These are phyloP conservation scores for Nanorana parkeri DNA, from an alignment of 2,113 vertebrate genomes.

Conservation along the genomic window DNA sequence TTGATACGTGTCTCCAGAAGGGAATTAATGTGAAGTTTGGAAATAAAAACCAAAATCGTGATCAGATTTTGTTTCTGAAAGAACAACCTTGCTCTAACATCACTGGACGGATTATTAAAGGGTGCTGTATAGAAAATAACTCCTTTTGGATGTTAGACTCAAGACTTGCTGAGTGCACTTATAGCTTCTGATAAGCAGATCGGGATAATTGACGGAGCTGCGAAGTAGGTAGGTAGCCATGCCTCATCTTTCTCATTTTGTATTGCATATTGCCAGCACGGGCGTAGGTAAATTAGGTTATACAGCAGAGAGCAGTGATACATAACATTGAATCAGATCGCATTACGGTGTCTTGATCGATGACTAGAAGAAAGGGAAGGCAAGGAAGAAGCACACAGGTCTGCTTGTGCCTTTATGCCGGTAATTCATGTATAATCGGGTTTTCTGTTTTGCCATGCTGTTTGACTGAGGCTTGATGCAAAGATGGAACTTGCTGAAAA, in stretches of 20 bases:
- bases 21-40: conserved; percentile 3
- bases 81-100: not conserved
- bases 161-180: conserved; percentile 30
- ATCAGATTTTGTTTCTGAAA: not conserved
- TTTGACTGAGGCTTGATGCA: not conserved
- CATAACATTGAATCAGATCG: conserved; percentile 27
- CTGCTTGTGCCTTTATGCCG: too few species aligned
- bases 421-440: not conserved
- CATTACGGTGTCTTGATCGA: conserved; percentile 26
- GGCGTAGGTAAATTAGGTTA: conserved; percentile 9
- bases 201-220: conserved; percentile 8
- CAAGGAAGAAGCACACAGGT: conserved; percentile 15
- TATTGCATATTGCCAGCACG: conserved; percentile 3
- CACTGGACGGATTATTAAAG: conserved; percentile 32
- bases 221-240: conserved; percentile 29
- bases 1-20: not conserved
- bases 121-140: conserved; percentile 29
- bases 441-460: not conserved
- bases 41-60: not conserved
- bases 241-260: not conserved
- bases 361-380: conserved; percentile 14
- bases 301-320: conserved; percentile 16
- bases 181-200: conserved; percentile 14
- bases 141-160: conserved; percentile 39
- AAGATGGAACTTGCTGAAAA: not conserved